Conservation (phyloP, 2,888 invertebrate species). For the Lydus trimaculatus region DNA sequence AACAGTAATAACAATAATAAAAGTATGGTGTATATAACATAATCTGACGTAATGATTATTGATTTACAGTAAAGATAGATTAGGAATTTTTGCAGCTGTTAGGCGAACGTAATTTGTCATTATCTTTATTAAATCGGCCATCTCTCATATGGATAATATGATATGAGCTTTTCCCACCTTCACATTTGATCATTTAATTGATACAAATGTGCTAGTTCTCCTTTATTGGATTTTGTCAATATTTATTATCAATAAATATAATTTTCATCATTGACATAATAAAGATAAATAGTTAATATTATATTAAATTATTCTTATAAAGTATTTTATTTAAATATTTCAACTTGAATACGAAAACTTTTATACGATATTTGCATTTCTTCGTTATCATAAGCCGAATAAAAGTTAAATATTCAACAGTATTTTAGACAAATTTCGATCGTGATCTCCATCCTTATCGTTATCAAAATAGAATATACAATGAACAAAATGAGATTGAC, state of each 20-base stretch:
- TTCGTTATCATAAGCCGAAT: no score
- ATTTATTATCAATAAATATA: background rate
- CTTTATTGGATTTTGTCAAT: conserved; percentile 2
- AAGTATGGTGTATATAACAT: background rate
- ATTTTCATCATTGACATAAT: background rate
- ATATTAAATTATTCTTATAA: no score
- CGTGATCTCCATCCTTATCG: no score
- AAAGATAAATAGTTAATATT: background rate
- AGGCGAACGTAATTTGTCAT: conserved; percentile 10
- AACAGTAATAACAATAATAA: background rate
- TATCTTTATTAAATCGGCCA: conserved; percentile 8
- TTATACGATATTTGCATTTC: no score
- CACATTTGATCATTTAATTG: conserved; percentile 9
- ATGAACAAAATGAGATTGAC: no score
- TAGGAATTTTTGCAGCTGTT: conserved; percentile 5
- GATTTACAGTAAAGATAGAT: conserved; percentile 4
- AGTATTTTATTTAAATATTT: no score
- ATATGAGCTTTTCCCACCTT: conserved; percentile 6
- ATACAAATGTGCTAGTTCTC: background rate
- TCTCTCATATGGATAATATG: background rate
- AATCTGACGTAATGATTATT: conserved; percentile 6
- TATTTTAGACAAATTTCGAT: no score
- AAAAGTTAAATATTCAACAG: no score
- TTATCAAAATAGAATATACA: no score
- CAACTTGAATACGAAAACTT: no score